Evolutionary conservation across 2,797 vertebrate genomes (phyloP), one percentile per base, ranked within the genome.

Genomic region (Sebastes taczanowskii): DNA sequence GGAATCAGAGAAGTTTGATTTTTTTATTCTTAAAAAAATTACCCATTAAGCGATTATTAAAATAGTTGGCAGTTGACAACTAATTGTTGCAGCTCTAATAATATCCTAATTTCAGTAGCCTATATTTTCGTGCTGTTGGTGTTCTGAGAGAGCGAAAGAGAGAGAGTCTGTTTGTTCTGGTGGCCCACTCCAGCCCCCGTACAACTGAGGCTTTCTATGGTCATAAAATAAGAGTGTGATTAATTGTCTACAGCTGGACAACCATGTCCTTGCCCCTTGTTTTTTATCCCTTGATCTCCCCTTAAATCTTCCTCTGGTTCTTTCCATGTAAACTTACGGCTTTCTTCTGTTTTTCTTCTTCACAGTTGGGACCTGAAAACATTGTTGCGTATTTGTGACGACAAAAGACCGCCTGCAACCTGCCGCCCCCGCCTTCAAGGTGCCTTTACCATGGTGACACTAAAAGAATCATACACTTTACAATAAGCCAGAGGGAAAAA

Each of bases 381-480:
- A 23, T 49, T 59, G 32, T 60, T 59, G 1, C 34, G 8, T 14
- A 74, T 62, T 69, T 42, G 53, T 61, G 71, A 71, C 27, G 2
- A 68, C 56, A 8, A 42, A 66, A 70, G 52, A 63, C 64, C 13
- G 55, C 77, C 74, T 52, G 34, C 72, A 58, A 71, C 72, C 79
- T 46, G 75, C 86, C 32, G 77, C 67, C 81, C 70, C 74, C 7
- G 30, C 62, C 73, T 80, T 85, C 55, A 69, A 87, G 90, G 83
- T 84, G 86, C 89, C 86, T 89, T 90, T 86, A 90, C 77, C 77
- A 93, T 92, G 90, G 70, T 81, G 85, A 91, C 71, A 11, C 72
- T 82, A 82, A 84, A 86, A 77, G 61, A 82, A 53, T 87, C 77
- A 10, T 59, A 79, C 85, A 32, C 78, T 74, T 85, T 81, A 67